A percentile compares a stretch with the other conserved stretches of the same genome.
phyloP scores from a whole-genome alignment of 1,140 invertebrate genomes.

The Mesaphorura yosii region DNA sequence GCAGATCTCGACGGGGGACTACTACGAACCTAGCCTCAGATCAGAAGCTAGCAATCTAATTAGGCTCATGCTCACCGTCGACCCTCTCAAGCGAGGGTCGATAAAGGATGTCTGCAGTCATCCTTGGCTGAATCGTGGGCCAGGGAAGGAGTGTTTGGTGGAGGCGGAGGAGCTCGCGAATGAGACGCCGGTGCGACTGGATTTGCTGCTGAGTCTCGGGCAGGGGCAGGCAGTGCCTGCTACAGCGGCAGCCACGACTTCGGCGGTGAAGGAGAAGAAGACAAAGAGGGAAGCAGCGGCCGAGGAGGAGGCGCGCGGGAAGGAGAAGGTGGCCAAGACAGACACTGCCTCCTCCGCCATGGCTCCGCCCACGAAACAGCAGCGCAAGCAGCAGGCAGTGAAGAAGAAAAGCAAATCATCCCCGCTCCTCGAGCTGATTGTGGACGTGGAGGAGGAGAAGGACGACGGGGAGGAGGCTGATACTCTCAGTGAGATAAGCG shows the following conservation, averaged over 20 bases:
- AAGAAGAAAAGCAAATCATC: slow-evolving; percentile 33
- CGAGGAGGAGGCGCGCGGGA: not conserved
- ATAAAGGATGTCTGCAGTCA: slow-evolving; percentile 89
- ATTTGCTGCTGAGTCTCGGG: slow-evolving; percentile 70
- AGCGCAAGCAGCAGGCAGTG: slow-evolving; percentile 33
- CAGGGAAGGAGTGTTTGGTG: slow-evolving; percentile 67
- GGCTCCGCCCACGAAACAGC: slow-evolving; percentile 34
- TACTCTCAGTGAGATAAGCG: slow-evolving; percentile 31
- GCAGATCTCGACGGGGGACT: slow-evolving; percentile 80
- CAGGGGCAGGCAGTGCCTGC: not conserved
- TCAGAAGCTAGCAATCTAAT: slow-evolving; percentile 94
- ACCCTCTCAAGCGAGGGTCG: slow-evolving; percentile 73
- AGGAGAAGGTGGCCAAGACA: not conserved
- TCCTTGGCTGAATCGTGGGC: slow-evolving; percentile 75
- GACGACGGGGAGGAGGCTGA: slow-evolving; percentile 22
- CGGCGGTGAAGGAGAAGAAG: slow-evolving; percentile 1
- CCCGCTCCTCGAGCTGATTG: slow-evolving; percentile 25
- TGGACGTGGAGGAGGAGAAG: slow-evolving; percentile 25
- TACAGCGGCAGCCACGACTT: not conserved
- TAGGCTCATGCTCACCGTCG: slow-evolving; percentile 82
- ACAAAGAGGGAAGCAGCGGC: not conserved
- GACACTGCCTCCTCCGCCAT: slow-evolving; percentile 16
- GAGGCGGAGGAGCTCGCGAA: slow-evolving; percentile 76
- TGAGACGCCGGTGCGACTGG: slow-evolving; percentile 75
- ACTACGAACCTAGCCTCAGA: slow-evolving; percentile 88